Base-by-base conservation (phyloP, 1,140 invertebrate species). In the Drosophila repletoides region DNA sequence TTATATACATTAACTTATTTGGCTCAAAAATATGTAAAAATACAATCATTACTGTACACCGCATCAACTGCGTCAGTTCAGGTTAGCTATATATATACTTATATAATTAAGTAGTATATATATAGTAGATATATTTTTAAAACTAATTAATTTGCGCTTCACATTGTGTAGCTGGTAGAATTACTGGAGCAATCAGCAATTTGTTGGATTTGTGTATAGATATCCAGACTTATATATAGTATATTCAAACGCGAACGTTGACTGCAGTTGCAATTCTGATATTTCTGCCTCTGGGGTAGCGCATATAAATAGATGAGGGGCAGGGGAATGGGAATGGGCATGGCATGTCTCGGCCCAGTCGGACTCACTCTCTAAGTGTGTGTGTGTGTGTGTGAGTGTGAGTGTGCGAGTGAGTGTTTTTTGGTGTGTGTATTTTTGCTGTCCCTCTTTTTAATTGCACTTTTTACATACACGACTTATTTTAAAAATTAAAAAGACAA, bases 261-360 rank as follows among this genome's bases (percentile, higher is more conserved):
- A 71, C 34, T 70, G 58, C 60, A 68, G 58, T 76, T 56, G 53
- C 56, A 61, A 63, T 79, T 38, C 55, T 36, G 28, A 56, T 52
- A 49, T 51, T 36, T 67, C 34, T 38, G 65, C 46, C 52, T 55
- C 60, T 71, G 53, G 74, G 77, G 70, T 79, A 71, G 79, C 59
- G 74, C 70, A 74, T 60, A 71, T 28, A 77, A 55, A 64, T 76
- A 84, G 59, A 61, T 56, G n/a, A n/a, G n/a, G n/a, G n/a, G n/a
- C n/a, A n/a, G n/a, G n/a, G n/a, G n/a, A n/a, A n/a, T n/a, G n/a
- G n/a, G n/a, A n/a, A 34, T 65, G 56, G 40, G 60, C 12, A 34
- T 45, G 26, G 43, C 58, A 51, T 41, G 58, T 9, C 38, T 17
- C 52, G 40, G 72, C 28, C 76, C 53, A 49, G 29, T 73, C 51